A percentile compares a stretch with the other conserved stretches of the same genome.
phyloP scores from a whole-genome alignment of 2,888 invertebrate genomes.

The Cephus pygmeus region DNA sequence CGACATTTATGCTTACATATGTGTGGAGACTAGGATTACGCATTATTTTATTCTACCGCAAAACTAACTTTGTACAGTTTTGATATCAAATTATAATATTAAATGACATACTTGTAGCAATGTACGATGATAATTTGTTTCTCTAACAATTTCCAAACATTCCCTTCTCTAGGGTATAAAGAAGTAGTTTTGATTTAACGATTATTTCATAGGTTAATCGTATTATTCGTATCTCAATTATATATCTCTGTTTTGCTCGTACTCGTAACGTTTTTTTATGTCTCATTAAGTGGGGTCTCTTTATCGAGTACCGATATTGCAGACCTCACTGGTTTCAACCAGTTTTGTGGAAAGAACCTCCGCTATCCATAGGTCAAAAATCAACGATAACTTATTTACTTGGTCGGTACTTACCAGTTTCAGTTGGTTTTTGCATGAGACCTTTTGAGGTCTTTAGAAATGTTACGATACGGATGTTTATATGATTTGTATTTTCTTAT shows the following conservation, averaged over 20 bases:
- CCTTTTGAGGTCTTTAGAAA: background rate
- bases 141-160: background rate
- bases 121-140: background rate
- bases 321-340: conserved; percentile 12
- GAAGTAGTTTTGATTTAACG: background rate
- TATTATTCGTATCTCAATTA: background rate
- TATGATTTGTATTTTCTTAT: background rate
- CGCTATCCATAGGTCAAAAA: conserved; percentile 21
- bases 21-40: background rate
- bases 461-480: background rate
- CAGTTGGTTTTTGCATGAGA: conserved; percentile 16
- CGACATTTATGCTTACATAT: background rate
- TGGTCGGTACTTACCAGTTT: conserved; percentile 25
- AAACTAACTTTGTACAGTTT: background rate
- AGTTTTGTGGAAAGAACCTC: conserved; percentile 13
- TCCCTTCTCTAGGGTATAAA: background rate
- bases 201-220: conserved; percentile 2
- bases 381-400: conserved; percentile 29
- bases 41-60: background rate
- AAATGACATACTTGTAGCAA: background rate
- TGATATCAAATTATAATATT: background rate
- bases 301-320: background rate
- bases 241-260: conserved; percentile 5
- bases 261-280: background rate
- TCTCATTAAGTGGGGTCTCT: background rate